These are phyloP conservation scores for Apocheima hispidaria DNA, from an alignment of 2,888 invertebrate species.

Conservation along the genomic window DNA sequence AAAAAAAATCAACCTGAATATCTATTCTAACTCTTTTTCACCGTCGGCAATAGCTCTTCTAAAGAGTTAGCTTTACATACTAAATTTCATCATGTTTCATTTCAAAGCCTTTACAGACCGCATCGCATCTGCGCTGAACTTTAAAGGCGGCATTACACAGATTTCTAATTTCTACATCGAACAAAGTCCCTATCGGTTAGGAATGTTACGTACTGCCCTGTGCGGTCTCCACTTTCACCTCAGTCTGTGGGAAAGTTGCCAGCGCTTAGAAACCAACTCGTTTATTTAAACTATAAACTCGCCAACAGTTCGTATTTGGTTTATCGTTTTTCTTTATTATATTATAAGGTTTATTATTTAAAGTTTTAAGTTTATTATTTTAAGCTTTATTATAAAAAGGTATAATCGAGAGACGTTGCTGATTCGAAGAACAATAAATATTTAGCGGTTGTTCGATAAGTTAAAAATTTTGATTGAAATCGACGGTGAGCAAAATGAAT, in stretches of 20 bases:
- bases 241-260: constrained; percentile 78
- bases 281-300: constrained; percentile 59
- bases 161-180: constrained; percentile 57
- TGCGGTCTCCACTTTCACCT: constrained; percentile 79
- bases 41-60: too few species aligned
- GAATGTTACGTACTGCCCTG: constrained; percentile 73
- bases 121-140: constrained; percentile 3
- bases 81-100: neutral
- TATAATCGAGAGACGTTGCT: constrained; percentile 15
- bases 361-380: too few species aligned
- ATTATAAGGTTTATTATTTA: too few species aligned
- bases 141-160: constrained; percentile 47
- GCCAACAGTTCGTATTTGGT: constrained; percentile 36
- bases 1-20: neutral
- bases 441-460: constrained; percentile 39
- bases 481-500: constrained; percentile 55
- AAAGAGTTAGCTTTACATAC: too few species aligned
- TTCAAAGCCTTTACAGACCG: neutral
- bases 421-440: constrained; percentile 30
- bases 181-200: constrained; percentile 71
- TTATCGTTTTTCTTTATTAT: constrained; percentile 26
- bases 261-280: constrained; percentile 75
- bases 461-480: constrained; percentile 50
- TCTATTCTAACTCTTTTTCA: too few species aligned
- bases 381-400: too few species aligned